Evolutionary conservation across 2,113 vertebrate species (phyloP).

Genomic region (Urocitellus parryii): DNA sequence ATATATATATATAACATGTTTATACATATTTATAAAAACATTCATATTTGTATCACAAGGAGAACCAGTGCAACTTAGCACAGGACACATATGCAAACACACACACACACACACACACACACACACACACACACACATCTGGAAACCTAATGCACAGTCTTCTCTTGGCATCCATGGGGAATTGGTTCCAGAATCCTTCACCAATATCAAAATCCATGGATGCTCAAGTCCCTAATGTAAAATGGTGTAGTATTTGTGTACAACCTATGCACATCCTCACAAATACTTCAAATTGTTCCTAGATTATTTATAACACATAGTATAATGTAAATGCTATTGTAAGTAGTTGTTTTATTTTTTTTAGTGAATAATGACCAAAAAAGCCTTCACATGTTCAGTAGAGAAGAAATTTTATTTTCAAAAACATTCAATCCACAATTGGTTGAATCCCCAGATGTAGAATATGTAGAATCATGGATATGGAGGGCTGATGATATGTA

Average conservation of each 20-base stretch:
- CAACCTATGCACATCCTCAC: not conserved
- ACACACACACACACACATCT: not conserved
- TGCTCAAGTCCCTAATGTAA: not conserved
- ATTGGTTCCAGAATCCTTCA: not conserved
- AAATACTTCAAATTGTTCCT: not conserved
- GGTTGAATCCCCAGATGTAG: not conserved
- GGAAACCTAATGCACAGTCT: not conserved
- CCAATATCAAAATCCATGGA: not conserved
- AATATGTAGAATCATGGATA: not conserved
- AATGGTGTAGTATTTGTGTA: not conserved
- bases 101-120: not conserved
- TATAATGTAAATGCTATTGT: not conserved
- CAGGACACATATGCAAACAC: not conserved
- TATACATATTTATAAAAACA: not conserved
- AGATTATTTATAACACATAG: not conserved
- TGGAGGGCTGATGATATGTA: not conserved
- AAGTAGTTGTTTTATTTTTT: not conserved
- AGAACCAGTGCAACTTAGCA: not conserved
- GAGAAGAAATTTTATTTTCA: not conserved
- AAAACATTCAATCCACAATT: not conserved
- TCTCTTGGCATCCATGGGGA: not conserved
- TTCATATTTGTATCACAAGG: conserved; percentile 3
- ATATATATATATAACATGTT: too few species aligned
- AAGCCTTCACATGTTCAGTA: not conserved
- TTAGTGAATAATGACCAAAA: not conserved